Evolutionary conservation across 2,113 vertebrate genomes (phyloP).

Genomic region (Alligator mississippiensis): DNA sequence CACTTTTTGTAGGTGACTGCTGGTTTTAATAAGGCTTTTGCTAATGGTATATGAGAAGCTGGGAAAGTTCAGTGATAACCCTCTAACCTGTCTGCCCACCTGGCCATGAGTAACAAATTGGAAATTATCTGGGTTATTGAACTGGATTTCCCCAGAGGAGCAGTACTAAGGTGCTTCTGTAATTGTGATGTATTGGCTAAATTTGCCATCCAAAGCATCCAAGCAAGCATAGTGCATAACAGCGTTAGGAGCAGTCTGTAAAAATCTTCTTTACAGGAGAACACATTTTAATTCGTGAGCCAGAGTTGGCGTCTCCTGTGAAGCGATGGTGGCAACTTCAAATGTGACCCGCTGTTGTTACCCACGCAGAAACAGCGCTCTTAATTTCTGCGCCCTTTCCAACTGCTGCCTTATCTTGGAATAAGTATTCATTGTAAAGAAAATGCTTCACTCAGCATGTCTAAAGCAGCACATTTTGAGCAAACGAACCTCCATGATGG

Average conservation of each 20-base stretch:
- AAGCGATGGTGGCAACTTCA: not conserved
- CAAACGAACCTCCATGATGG: constrained; percentile 31
- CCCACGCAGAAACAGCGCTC: not conserved
- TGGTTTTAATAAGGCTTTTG: rapidly evolving
- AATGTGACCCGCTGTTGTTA: not conserved
- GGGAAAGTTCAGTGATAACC: not conserved
- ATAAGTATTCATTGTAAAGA: constrained; percentile 38
- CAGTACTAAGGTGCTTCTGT: not conserved
- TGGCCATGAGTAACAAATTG: not conserved
- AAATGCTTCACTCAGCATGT: constrained; percentile 17
- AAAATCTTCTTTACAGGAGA: not conserved
- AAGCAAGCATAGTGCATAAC: not conserved
- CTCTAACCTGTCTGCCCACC: not conserved
- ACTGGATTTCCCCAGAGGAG: not conserved
- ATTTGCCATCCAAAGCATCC: not conserved
- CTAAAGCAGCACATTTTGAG: constrained; percentile 40
- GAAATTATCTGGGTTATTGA: not conserved
- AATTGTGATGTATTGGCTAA: not conserved
- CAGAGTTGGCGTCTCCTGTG: not conserved
- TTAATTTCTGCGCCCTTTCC: not conserved
- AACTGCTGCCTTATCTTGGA: constrained; percentile 1
- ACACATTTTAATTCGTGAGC: not conserved
- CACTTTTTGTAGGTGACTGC: not conserved
- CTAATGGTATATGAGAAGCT: not conserved
- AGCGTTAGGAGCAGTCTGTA: not conserved